phyloP scores from a whole-genome alignment of 53 echinoderm and acorn worm genomes.

The Henricia sp. region DNA sequence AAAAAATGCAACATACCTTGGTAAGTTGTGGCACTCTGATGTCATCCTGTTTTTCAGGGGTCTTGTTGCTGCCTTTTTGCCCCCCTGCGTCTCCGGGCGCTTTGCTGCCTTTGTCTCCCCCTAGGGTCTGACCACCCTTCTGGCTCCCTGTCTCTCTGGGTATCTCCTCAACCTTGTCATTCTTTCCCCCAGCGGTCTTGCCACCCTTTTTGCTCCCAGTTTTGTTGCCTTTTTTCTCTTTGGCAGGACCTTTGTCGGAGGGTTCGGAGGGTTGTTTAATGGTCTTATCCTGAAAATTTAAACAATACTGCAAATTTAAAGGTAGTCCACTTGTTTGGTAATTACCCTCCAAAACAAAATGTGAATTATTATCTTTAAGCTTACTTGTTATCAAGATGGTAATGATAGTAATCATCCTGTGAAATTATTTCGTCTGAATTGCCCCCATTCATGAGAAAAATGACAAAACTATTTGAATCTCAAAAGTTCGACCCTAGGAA shows the following conservation, averaged over 20 bases:
- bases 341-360: no score
- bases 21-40: conserved; percentile 56
- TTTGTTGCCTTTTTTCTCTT: conserved; percentile 61
- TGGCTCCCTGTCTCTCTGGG: conserved; percentile 44
- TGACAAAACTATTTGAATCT: no score
- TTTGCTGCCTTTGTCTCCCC: no score
- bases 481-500: no score
- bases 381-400: no score
- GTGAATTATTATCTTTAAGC: no score
- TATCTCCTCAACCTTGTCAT: conserved; percentile 24
- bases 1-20: conserved; percentile 55
- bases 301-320: no score
- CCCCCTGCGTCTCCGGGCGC: no score
- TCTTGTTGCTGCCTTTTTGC: conserved; percentile 52
- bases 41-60: conserved; percentile 18
- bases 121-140: conserved; percentile 32
- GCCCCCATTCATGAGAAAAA: no score
- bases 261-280: conserved; percentile 8
- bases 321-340: no score
- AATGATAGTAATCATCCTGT: no score
- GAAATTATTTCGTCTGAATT: no score
- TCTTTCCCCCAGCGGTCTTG: conserved; percentile 28
- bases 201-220: conserved; percentile 54
- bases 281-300: conserved; percentile 20
- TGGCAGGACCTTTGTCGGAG: conserved; percentile 7